Evolutionary conservation across 2,888 invertebrate genomes (phyloP).

Genomic region (Nomada ferruginata): DNA sequence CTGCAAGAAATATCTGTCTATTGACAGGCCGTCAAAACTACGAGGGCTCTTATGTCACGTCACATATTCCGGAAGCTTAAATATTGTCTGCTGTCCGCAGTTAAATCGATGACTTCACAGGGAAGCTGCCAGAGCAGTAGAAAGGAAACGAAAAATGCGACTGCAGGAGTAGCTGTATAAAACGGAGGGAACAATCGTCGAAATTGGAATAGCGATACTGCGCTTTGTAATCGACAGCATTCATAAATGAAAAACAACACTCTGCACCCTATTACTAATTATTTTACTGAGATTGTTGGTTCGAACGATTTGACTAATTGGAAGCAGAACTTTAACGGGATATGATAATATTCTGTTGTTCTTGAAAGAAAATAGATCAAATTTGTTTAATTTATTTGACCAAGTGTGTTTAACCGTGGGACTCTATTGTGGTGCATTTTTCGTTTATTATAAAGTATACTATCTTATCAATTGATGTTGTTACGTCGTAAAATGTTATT

Average conservation of each 20-base stretch:
- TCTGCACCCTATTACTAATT: background rate
- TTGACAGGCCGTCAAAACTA: conserved; percentile 40
- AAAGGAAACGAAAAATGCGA: conserved; percentile 2
- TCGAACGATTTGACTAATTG: background rate
- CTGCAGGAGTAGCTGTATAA: too few relatives aligned
- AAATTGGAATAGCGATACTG: background rate
- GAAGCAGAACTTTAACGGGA: too few relatives aligned
- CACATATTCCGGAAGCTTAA: conserved; percentile 27
- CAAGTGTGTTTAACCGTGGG: too few relatives aligned
- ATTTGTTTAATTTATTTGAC: too few relatives aligned
- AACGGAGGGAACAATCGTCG: background rate
- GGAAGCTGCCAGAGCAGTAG: background rate
- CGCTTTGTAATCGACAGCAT: background rate
- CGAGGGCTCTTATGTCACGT: conserved; percentile 41
- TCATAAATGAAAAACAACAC: background rate
- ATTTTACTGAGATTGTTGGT: background rate
- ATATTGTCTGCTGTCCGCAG: conserved; percentile 33
- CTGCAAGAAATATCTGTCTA: conserved; percentile 47
- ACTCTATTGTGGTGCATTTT: too few relatives aligned
- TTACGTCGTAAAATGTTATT: too few relatives aligned
- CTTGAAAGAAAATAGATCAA: too few relatives aligned
- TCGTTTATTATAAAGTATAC: too few relatives aligned
- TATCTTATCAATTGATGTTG: too few relatives aligned
- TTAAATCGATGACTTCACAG: conserved; percentile 22
- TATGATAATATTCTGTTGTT: too few relatives aligned